Evolutionary conservation across 2,888 invertebrate genomes (phyloP).

Genomic region (Apoda limacodes): DNA sequence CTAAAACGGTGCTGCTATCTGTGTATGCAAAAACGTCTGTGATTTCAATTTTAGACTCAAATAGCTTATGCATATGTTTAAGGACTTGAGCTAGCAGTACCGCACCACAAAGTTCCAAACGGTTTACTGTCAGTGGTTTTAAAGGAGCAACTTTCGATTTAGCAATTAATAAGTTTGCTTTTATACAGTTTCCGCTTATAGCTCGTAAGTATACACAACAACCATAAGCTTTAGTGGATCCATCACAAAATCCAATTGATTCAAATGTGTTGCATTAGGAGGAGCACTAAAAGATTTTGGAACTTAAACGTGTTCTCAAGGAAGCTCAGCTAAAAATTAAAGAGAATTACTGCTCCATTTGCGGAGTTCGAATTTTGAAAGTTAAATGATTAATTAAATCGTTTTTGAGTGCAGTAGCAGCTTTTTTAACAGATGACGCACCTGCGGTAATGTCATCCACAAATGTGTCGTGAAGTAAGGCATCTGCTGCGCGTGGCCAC

Average conservation of each 20-base stretch:
- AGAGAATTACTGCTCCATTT: constrained; percentile 4
- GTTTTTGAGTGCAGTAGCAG: neutral
- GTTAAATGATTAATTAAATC: neutral
- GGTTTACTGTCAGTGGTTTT: neutral
- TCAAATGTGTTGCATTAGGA: neutral
- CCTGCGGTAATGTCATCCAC: constrained; percentile 12
- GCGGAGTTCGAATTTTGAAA: constrained; percentile 2
- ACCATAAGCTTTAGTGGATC: neutral
- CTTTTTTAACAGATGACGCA: neutral
- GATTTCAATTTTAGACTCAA: neutral
- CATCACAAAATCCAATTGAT: neutral
- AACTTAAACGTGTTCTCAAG: constrained; percentile 1
- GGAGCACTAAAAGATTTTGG: constrained; percentile 2
- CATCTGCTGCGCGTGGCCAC: constrained; percentile 7
- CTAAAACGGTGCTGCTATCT: neutral
- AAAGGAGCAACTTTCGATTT: constrained; percentile 1
- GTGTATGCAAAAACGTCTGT: neutral
- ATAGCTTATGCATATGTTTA: neutral
- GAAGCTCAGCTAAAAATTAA: neutral
- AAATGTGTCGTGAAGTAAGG: constrained; percentile 8
- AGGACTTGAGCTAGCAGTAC: neutral
- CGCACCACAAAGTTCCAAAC: neutral
- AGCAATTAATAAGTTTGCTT: neutral
- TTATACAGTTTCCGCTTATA: too few relatives aligned
- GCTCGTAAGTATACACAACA: neutral